Evolutionary conservation across 2,888 invertebrate genomes (phyloP), one percentile per base, ranked within the genome.

Genomic region (Periphyllus acericola): DNA sequence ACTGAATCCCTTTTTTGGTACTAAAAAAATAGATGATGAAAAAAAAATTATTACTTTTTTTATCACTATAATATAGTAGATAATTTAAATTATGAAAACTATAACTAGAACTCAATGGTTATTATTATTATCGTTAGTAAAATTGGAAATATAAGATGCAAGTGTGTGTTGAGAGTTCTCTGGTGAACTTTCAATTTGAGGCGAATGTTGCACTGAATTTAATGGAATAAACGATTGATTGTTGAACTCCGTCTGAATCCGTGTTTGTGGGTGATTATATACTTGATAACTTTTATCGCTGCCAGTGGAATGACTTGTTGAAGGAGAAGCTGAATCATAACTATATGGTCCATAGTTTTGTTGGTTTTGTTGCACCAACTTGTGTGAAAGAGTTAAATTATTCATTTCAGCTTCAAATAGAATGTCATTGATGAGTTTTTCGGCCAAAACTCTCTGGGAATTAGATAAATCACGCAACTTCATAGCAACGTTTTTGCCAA

Each of bases 211-310:
- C 14, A 52, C 52, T 52, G 52, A 52, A 52, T 52, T 52, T 9
- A 68, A n/a, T 68, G n/a, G 66, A 68, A 68, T 68, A 68, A 68
- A 68, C n/a, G 66, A 68, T 68, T 68, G 66, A n/a, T 68, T 68
- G 66, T 68, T 68, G 66, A 68, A 68, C 66, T 68, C n/a, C 66
- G 66, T 68, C 66, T 68, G 66, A 29, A 68, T 68, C n/a, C n/a
- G 66, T 68, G n/a, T 68, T 68, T 68, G 66, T 68, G 14, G 52
- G 52, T 52, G 14, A 52, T 52, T 52, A 52, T 52, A 14, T 52
- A 52, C 52, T 14, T 52, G 52, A 52, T 52, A 52, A 52, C 52
- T 52, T 52, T 52, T 52, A 52, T 52, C 52, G 66, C 66, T n/a
- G n/a, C 25, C n/a, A n/a, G n/a, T 68, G 66, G 66, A 68, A 68